A percentile compares a stretch with the other conserved stretches of the same genome.
These are phyloP conservation scores for Grantiella picta DNA, from an alignment of 2,113 vertebrate genomes.

Conservation along the genomic window DNA sequence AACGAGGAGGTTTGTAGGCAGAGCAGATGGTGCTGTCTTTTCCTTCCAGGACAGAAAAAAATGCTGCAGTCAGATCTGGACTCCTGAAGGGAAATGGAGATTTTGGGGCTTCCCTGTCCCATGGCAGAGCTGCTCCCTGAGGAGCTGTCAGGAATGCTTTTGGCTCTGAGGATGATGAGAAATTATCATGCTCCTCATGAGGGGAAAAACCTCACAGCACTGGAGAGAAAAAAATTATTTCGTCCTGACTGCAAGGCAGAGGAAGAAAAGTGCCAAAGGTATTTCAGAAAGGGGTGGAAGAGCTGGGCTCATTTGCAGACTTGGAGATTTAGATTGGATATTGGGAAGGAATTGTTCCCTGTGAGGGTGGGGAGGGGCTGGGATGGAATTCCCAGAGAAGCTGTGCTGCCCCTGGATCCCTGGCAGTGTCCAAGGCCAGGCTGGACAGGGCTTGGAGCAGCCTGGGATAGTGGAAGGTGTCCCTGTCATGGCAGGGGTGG, in stretches of 20 bases:
- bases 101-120: background rate
- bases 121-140: background rate
- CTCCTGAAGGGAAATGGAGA: background rate
- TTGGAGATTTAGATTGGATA: background rate
- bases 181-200: background rate
- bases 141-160: background rate
- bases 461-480: background rate
- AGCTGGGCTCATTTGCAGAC: background rate
- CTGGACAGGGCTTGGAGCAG: fast-evolving
- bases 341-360: background rate
- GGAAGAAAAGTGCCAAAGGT: background rate
- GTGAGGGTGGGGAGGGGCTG: background rate
- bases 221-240: background rate
- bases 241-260: background rate
- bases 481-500: background rate
- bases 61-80: background rate
- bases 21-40: constrained; percentile 20
- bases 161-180: background rate
- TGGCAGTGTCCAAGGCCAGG: background rate
- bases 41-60: background rate
- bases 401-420: background rate
- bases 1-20: background rate
- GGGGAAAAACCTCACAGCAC: background rate
- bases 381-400: background rate
- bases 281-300: background rate